phyloP scores from a whole-genome alignment of 2,113 vertebrate genomes.

The Dipodomys stephensi region DNA sequence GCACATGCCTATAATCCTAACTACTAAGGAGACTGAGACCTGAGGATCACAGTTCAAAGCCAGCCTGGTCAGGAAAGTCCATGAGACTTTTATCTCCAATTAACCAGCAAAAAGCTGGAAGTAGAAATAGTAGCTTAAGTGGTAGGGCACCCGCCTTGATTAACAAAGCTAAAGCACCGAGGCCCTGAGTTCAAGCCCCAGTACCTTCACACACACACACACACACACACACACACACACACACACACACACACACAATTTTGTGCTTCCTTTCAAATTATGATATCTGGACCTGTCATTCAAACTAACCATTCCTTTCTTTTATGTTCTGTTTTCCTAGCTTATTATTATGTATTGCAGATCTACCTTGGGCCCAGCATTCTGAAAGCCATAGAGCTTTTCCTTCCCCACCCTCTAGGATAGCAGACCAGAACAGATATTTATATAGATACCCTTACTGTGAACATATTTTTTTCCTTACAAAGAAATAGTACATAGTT shows the following conservation, averaged over 20 bases:
- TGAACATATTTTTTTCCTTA: not conserved
- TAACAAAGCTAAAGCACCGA: no score
- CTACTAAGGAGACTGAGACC: no score
- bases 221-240: no score
- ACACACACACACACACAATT: not conserved
- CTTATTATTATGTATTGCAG: not conserved
- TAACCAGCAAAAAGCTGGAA: no score
- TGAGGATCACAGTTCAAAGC: no score
- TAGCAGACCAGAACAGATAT: not conserved
- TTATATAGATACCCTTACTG: not conserved
- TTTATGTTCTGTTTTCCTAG: not conserved
- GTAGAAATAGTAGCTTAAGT: no score
- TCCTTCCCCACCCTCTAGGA: not conserved
- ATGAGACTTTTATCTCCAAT: no score
- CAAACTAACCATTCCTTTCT: not conserved
- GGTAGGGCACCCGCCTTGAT: no score
- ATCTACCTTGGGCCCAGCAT: not conserved
- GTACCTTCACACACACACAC: no score
- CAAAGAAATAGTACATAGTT: not conserved
- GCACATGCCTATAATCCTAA: no score
- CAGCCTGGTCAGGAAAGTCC: no score
- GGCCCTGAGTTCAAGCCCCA: no score
- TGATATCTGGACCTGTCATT: not conserved
- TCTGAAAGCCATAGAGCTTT: not conserved
- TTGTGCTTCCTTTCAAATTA: constrained; percentile 9